Evolutionary conservation across 37 sponge, comb jelly and placozoan genomes (phyloP).

Genomic region (Geodia barretti): DNA sequence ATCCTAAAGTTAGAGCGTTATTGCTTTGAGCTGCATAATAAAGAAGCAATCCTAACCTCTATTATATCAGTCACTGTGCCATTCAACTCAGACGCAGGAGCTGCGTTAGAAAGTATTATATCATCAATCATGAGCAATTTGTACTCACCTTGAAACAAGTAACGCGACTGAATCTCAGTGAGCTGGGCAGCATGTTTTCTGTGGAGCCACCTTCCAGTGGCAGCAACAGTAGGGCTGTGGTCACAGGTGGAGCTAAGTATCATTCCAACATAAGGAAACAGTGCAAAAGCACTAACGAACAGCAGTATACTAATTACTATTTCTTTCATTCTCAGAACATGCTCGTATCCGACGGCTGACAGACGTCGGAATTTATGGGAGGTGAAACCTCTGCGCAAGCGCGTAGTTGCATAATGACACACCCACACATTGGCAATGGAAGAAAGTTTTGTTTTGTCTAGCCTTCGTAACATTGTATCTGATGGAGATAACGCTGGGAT

Average conservation of each 20-base stretch:
- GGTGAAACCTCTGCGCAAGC: no score
- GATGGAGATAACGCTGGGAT: no score
- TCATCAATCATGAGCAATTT: background rate
- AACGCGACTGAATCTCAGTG: background rate
- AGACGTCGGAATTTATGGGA: no score
- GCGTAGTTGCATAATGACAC: no score
- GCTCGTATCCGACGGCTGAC: no score
- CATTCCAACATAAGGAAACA: background rate
- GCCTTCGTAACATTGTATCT: no score
- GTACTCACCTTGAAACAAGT: background rate
- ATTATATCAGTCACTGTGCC: background rate
- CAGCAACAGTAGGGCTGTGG: no score
- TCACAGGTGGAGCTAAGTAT: no score
- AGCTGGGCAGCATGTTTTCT: background rate
- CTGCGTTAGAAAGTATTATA: background rate
- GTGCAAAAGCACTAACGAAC: background rate
- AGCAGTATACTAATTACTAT: background rate
- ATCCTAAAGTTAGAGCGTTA: no score
- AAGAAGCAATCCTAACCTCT: background rate
- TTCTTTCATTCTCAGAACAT: background rate
- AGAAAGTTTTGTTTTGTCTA: no score
- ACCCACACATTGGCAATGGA: no score
- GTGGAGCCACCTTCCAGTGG: background rate
- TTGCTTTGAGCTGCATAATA: no score
- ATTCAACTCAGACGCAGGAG: slow-evolving; percentile 1